Evolutionary conservation across 2,888 invertebrate genomes (phyloP), one percentile per base, ranked within the genome.

Genomic region (Peribatodes rhomboidaria): DNA sequence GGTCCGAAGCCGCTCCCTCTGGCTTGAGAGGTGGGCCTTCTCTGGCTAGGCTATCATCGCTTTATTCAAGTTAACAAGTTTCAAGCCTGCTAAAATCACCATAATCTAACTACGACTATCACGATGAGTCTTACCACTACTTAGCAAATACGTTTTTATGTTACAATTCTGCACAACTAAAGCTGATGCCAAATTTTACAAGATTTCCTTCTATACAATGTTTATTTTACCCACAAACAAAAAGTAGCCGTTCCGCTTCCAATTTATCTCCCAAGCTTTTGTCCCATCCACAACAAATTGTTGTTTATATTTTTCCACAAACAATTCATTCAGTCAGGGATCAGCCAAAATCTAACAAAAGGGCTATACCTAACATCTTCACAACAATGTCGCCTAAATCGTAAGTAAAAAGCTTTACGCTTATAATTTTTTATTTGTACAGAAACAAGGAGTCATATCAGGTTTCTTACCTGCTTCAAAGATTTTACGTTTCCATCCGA

Each of bases 281-380:
- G 63, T 64, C 58, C 62, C 11, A 18, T 53, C 62, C 11, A 18
- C 14, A 58, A 49, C 41, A 47, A 58, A 54, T 58, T 54, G 47
- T 47, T 39, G 35, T 64, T 52, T 41, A 16, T 50, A 39, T 44
- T 37, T 50, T 31, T 39, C 41, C 49, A 31, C 41, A 44, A 46
- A 42, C 46, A 65, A 61, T 55, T 44, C 47, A 61, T 22, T 44
- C 46, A 31, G 54, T 47, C 35, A 60, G 41, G 59, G 60, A 57
- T 61, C 50, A 65, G 46, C 46, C 13, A 37, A 60, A 65, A 55
- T 46, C 65, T 61, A 64, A 61, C 60, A 56, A 59, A 65, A 60
- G 52, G 46, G 37, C 60, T 65, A 53, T 61, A 56, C 52, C 52
- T 65, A 61, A 65, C 61, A 65, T 46, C 56, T 22, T 55, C 59